Evolutionary conservation across 2,113 vertebrate genomes (phyloP).

Genomic region (Etia nguti): DNA sequence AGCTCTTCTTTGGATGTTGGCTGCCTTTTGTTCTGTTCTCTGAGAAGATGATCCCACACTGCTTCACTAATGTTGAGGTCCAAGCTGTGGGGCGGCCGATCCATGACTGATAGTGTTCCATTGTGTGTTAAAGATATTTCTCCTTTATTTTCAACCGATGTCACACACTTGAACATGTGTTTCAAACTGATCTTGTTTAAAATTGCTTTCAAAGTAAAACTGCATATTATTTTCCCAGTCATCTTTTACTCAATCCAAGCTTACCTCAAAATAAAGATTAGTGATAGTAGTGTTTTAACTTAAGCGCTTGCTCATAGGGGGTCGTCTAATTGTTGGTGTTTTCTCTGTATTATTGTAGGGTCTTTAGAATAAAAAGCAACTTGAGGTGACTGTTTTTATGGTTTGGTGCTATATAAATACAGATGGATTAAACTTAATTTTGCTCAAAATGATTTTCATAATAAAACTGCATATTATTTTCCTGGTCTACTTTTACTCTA

Average conservation of each 20-base stretch:
- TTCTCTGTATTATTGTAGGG: no score
- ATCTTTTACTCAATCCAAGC: no score
- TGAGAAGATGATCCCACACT: no score
- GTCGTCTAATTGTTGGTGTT: no score
- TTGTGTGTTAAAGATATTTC: background rate
- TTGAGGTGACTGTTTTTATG: background rate
- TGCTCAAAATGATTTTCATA: background rate
- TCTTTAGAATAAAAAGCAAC: background rate
- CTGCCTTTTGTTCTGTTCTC: no score
- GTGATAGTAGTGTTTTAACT: no score
- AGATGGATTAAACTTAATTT: background rate
- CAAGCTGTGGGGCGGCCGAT: background rate
- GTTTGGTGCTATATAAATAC: background rate
- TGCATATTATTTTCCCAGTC: no score
- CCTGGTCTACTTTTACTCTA: background rate
- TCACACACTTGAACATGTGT: background rate
- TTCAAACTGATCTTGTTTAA: background rate
- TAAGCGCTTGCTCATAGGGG: no score
- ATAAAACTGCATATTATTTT: background rate
- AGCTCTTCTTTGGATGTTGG: no score
- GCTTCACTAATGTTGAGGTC: background rate
- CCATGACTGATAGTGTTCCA: background rate
- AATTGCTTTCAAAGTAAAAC: background rate
- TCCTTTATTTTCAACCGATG: background rate
- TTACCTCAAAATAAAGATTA: no score